Evolutionary conservation across 2,888 invertebrate genomes (phyloP).

Genomic region (Unio pictorum): DNA sequence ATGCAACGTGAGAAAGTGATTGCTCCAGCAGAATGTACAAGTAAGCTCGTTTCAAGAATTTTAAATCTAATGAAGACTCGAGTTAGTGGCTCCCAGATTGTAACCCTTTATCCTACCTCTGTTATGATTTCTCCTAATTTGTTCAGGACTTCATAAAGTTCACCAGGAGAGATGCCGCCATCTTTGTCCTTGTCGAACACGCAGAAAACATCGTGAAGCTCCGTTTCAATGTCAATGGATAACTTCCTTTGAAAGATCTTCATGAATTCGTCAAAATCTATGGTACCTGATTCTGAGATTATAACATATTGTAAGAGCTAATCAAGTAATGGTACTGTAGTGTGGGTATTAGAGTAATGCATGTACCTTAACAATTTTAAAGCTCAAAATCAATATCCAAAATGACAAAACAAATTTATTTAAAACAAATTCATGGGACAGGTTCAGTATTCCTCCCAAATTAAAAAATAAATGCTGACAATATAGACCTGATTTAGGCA

Average conservation of each 20-base stretch:
- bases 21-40: not conserved
- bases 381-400: too few relatives aligned
- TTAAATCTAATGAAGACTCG: not conserved
- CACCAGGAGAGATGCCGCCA: conserved; percentile 60
- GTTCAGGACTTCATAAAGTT: conserved; percentile 55
- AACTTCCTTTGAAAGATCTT: conserved; percentile 62
- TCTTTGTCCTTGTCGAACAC: conserved; percentile 65
- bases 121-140: conserved; percentile 61
- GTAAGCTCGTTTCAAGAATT: not conserved
- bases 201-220: conserved; percentile 62
- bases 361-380: too few relatives aligned
- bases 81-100: not conserved
- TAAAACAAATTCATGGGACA: too few relatives aligned
- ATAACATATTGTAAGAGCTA: not conserved
- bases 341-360: too few relatives aligned
- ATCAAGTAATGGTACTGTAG: not conserved
- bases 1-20: not conserved
- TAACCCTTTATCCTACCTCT: conserved; percentile 31
- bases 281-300: conserved; percentile 58
- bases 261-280: conserved; percentile 66
- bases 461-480: too few relatives aligned
- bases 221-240: conserved; percentile 60
- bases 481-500: too few relatives aligned
- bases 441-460: too few relatives aligned
- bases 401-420: too few relatives aligned